Evolutionary conservation across 1,140 invertebrate genomes (phyloP), one percentile per base, ranked within the genome.

Genomic region (Calliphora vicina): DNA sequence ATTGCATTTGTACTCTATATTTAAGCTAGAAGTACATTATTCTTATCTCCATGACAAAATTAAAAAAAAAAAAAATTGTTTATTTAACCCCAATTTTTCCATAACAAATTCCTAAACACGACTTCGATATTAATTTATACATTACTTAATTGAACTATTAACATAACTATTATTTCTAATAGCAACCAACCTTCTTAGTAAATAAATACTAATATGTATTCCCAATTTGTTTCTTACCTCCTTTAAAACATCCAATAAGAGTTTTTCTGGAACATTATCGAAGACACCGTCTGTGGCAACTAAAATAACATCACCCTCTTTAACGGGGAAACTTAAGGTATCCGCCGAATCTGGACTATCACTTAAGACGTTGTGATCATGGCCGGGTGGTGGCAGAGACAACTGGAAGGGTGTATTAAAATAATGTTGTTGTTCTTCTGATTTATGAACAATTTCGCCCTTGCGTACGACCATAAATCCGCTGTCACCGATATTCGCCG

Each of bases 391-490:
- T 72, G 97, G 96, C 84, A 99, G 91, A 57, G 97, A 97, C 76
- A 99, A 92, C 91, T 99, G 98, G 92, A 98, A 99, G 9, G 98
- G 98, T 35, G 98, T 99, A 92, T 99, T 99, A 91, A 99, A 99
- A 91, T 99, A 99, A 91, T 99, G 98, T 87, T 98, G 97, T 89
- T 99, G 98, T 91, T 99, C 98, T 86, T 97, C 95, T 0, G 97
- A 98, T 82, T 97, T 94, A 91, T 98, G 96, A 25, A 99, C 94
- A 17, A 99, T 94, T 85, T 96, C 93, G 1, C 96, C 96, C 67
- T 95, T 93, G 20, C 98, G 93, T 61, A 99, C 96, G 45, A 99
- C 95, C 90, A 99, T 94, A 91, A 98, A 99, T 17, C 98, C 98
- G 88, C 97, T 99, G 91, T 99, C 98, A n/a, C 98, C 98, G 85